Percentiles rank a stretch among this genome's conserved stretches.
Conservation (phyloP, 2,113 vertebrate species). For the Pseudopodoces humilis region DNA sequence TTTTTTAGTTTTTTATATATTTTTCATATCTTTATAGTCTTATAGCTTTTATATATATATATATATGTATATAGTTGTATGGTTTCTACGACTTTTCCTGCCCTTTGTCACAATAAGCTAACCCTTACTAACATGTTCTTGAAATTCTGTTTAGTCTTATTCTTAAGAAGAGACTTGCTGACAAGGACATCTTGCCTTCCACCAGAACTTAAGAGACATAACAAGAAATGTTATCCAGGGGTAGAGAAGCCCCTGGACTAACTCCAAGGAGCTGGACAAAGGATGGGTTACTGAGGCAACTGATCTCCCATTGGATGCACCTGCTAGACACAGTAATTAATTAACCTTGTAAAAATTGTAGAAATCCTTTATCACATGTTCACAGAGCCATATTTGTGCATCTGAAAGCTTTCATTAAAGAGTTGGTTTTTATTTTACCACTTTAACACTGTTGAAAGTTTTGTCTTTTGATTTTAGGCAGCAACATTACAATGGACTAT, state of each 20-base stretch:
- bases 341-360: not conserved
- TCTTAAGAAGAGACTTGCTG: not conserved
- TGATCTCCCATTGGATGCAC: not conserved
- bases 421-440: not conserved
- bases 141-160: not conserved
- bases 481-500: not conserved
- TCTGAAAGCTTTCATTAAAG: not conserved
- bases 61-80: not conserved
- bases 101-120: not conserved
- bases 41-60: not conserved
- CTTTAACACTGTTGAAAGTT: not conserved
- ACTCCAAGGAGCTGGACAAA: not conserved
- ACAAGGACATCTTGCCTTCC: not conserved
- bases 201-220: not conserved
- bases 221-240: not conserved
- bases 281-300: accelerated
- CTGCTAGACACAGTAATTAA: not conserved
- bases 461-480: not conserved
- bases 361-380: not conserved
- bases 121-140: not conserved
- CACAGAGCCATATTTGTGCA: not conserved
- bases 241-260: not conserved
- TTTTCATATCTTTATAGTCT: not conserved
- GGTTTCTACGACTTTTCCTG: not conserved
- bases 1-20: not conserved